Evolutionary conservation across 2,888 invertebrate genomes (phyloP).

Genomic region (Piscicola geometra): DNA sequence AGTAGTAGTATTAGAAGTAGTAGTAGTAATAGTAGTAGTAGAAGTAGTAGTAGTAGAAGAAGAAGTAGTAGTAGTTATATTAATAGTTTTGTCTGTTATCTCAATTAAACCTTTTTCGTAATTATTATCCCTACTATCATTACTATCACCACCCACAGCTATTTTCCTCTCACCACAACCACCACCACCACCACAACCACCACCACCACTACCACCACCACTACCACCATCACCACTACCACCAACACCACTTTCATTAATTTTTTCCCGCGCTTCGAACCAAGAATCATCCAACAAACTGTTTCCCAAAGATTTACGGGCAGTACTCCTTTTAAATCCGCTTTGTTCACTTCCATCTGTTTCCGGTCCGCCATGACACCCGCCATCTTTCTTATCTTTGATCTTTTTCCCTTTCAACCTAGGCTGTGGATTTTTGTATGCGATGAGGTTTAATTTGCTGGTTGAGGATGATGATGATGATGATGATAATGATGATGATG

Average conservation of each 20-base stretch:
- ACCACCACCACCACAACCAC: neutral
- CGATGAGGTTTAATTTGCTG: too few relatives aligned
- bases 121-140: neutral
- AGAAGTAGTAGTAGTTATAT: too few relatives aligned
- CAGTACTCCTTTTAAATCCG: neutral
- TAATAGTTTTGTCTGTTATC: too few relatives aligned
- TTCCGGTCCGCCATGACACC: too few relatives aligned
- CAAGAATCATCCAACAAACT: conserved; percentile 8
- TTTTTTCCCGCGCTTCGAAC: conserved; percentile 30
- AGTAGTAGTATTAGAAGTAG: neutral
- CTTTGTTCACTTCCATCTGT: too few relatives aligned
- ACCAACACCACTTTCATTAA: neutral
- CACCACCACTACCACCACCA: neutral
- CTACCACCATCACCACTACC: neutral
- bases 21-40: neutral
- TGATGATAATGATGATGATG: conserved; percentile 21
- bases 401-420: conserved; percentile 4
- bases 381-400: too few relatives aligned
- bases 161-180: neutral
- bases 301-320: conserved; percentile 22
- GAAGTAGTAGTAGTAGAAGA: too few relatives aligned
- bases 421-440: too few relatives aligned
- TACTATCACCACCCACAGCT: neutral
- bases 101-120: too few relatives aligned
- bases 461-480: too few relatives aligned